phyloP scores from a whole-genome alignment of 2,113 vertebrate species.

The Mionectes macconnelli region DNA sequence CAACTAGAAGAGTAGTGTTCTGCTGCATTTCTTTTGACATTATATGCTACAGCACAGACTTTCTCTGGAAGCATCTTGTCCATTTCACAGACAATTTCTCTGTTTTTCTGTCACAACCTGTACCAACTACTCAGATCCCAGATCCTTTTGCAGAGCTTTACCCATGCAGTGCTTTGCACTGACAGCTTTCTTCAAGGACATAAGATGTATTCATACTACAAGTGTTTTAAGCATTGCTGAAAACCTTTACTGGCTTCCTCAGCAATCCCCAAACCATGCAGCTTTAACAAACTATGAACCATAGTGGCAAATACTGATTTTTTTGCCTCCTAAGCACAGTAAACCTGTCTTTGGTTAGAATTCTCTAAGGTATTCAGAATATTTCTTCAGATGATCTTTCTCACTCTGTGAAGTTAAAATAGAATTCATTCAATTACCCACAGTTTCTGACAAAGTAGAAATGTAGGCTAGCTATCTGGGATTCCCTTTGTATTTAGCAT shows the following conservation, averaged over 20 bases:
- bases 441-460: not conserved
- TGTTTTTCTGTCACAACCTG: not conserved
- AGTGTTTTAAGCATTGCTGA: not conserved
- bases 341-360: not conserved
- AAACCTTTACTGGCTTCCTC: not conserved
- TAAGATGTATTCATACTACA: not conserved
- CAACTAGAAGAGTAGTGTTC: not conserved
- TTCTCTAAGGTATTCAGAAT: not conserved
- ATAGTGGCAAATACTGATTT: not conserved
- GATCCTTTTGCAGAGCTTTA: not conserved
- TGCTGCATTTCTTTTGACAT: not conserved
- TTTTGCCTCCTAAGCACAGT: not conserved
- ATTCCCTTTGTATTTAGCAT: not conserved
- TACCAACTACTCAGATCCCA: not conserved
- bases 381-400: not conserved
- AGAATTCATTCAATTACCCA: not conserved
- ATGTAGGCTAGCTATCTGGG: not conserved
- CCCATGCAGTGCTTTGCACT: not conserved
- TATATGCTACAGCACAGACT: not conserved
- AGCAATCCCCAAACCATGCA: not conserved
- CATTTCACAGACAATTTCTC: not conserved
- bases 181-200: not conserved
- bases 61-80: not conserved
- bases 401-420: not conserved
- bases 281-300: not conserved